phyloP scores from a whole-genome alignment of 2,797 vertebrate genomes.

The Rallus crepitans region DNA sequence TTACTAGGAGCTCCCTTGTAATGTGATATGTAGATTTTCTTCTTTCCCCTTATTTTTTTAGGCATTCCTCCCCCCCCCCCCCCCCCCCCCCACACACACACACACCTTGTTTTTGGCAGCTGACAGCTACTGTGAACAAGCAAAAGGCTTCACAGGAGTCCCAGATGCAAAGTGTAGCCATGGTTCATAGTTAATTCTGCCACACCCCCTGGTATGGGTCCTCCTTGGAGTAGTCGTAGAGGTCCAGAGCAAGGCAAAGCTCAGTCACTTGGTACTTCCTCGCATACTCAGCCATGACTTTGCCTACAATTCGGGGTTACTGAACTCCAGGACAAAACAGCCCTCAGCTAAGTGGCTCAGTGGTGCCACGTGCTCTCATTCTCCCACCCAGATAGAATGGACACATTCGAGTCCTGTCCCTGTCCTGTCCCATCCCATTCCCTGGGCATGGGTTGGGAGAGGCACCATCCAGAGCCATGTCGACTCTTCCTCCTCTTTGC shows the following conservation, averaged over 20 bases:
- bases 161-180: background rate
- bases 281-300: rapidly evolving
- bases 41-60: background rate
- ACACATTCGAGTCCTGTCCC: rapidly evolving
- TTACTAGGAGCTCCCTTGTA: background rate
- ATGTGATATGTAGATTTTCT: background rate
- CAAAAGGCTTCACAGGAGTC: background rate
- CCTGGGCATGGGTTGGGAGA: background rate
- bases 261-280: rapidly evolving
- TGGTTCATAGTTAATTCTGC: background rate
- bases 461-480: background rate
- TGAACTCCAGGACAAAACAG: background rate
- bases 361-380: rapidly evolving
- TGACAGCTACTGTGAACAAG: background rate
- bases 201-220: background rate
- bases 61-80: no score
- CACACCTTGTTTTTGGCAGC: background rate
- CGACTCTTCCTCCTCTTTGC: background rate
- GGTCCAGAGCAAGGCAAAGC: background rate
- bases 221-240: no score
- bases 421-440: no score
- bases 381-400: background rate
- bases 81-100: no score
- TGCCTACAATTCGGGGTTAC: background rate
- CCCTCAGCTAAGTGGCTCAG: no score